Evolutionary conservation across 2,888 invertebrate genomes (phyloP).

Genomic region (Physocephala rufipes): DNA sequence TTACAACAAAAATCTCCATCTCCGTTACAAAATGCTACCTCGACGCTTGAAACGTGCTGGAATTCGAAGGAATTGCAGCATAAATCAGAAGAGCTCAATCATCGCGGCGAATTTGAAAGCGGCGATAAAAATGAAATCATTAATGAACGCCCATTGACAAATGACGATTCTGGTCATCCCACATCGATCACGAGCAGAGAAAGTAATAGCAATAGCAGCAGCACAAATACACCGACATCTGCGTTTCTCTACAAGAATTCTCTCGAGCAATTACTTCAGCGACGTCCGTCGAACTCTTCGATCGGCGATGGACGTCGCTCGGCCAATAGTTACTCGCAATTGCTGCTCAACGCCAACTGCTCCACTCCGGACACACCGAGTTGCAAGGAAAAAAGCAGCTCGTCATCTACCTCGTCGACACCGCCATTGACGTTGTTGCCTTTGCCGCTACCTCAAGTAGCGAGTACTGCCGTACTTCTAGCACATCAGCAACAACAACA

Average conservation of each 20-base stretch:
- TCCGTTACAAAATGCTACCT: slow-evolving; percentile 56
- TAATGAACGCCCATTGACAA: slow-evolving; percentile 41
- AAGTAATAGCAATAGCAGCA: slow-evolving; percentile 45
- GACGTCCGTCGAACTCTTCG: slow-evolving; percentile 51
- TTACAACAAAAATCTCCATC: slow-evolving; percentile 55
- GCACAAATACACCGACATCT: slow-evolving; percentile 49
- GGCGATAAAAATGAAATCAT: slow-evolving; percentile 37
- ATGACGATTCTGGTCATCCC: slow-evolving; percentile 41
- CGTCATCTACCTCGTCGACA: slow-evolving; percentile 66
- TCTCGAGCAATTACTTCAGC: slow-evolving; percentile 54
- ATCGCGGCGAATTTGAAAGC: slow-evolving; percentile 47
- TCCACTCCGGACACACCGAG: slow-evolving; percentile 62
- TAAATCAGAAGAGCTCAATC: slow-evolving; percentile 54
- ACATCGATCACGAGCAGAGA: slow-evolving; percentile 6
- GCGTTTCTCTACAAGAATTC: slow-evolving; percentile 53
- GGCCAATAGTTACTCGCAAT: slow-evolving; percentile 51
- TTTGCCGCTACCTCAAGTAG: background rate
- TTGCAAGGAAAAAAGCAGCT: slow-evolving; percentile 66
- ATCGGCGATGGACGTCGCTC: slow-evolving; percentile 56
- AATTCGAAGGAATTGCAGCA: slow-evolving; percentile 49
- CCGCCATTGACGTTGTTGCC: slow-evolving; percentile 54
- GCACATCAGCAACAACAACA: slow-evolving; percentile 55
- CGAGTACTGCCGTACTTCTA: slow-evolving; percentile 50
- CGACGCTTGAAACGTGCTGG: slow-evolving; percentile 47
- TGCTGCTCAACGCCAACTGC: slow-evolving; percentile 53